These are phyloP conservation scores for Diploptera punctata DNA, from an alignment of 2,888 invertebrate species.

Conservation along the genomic window DNA sequence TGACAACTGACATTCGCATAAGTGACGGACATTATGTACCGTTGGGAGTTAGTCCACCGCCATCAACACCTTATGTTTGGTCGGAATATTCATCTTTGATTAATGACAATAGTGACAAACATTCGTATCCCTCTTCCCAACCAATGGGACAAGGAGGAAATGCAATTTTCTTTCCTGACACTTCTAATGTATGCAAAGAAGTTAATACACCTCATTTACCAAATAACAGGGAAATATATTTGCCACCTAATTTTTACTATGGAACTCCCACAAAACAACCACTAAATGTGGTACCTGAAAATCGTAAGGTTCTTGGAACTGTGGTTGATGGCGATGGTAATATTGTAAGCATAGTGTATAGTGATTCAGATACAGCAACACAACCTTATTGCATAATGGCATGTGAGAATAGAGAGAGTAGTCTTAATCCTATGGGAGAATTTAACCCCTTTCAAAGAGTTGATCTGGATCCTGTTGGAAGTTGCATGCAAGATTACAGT, in stretches of 20 bases:
- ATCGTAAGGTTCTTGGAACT: slow-evolving; percentile 33
- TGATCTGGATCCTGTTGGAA: slow-evolving; percentile 15
- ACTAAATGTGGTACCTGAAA: slow-evolving; percentile 29
- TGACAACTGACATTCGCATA: slow-evolving; percentile 63
- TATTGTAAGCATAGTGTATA: slow-evolving; percentile 52
- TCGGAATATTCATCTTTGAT: slow-evolving; percentile 49
- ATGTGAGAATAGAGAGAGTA: slow-evolving; percentile 19
- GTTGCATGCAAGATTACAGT: slow-evolving; percentile 30
- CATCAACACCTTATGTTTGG: slow-evolving; percentile 49
- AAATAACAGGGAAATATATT: slow-evolving; percentile 17
- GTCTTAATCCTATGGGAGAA: slow-evolving; percentile 32
- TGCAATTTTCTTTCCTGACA: slow-evolving; percentile 30
- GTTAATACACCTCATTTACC: slow-evolving; percentile 30
- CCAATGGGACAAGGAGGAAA: slow-evolving; percentile 25
- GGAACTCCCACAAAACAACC: slow-evolving; percentile 20
- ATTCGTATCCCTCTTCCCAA: slow-evolving; percentile 26
- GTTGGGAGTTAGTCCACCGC: slow-evolving; percentile 58
- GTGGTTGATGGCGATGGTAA: slow-evolving; percentile 56
- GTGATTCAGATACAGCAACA: slow-evolving; percentile 6
- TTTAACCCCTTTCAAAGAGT: slow-evolving; percentile 36
- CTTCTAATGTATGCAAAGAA: slow-evolving; percentile 31
- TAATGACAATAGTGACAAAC: slow-evolving; percentile 15
- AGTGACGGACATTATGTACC: slow-evolving; percentile 64
- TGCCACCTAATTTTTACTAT: slow-evolving; percentile 37
- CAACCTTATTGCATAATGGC: slow-evolving; percentile 33